A percentile compares a stretch with the other conserved stretches of the same genome.
Conservation (phyloP, 2,797 vertebrate species). For the Pseudocheirus occidentalis region DNA sequence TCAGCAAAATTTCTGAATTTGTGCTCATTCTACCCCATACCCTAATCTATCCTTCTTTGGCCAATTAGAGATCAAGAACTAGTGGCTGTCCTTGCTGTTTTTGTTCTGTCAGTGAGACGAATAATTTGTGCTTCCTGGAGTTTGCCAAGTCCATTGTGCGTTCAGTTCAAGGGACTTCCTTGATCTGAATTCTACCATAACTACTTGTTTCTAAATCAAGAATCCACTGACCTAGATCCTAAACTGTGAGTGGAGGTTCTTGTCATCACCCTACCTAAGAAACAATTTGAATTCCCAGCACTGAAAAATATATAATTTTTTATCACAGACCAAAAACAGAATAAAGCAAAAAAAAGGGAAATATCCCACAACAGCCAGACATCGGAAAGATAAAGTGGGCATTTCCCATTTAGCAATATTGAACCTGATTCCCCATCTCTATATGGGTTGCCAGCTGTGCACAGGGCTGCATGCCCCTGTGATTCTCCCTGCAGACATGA, state of each 20-base stretch:
- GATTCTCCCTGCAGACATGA: constrained; percentile 69
- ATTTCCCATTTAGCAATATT: constrained; percentile 62
- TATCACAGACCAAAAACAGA: not conserved
- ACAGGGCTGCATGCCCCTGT: constrained; percentile 39
- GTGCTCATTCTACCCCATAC: not conserved
- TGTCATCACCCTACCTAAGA: not conserved
- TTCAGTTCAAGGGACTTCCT: not conserved
- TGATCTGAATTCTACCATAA: not conserved
- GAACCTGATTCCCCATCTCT: constrained; percentile 53
- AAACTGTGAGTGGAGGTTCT: not conserved
- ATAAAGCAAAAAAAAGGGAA: not conserved
- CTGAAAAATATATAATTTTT: not conserved
- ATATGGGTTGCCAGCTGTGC: constrained; percentile 56
- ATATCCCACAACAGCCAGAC: not conserved
- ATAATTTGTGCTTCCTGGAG: not conserved
- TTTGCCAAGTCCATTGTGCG: not conserved
- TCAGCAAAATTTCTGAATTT: not conserved
- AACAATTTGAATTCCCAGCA: constrained; percentile 58
- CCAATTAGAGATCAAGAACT: not conserved
- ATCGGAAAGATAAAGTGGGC: constrained; percentile 54
- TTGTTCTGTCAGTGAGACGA: not conserved
- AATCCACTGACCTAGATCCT: not conserved
- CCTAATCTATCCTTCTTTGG: not conserved
- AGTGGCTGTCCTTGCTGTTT: not conserved
- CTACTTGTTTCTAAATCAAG: not conserved